Base-by-base conservation (phyloP, 2,113 vertebrate species). In the Anseranas semipalmata region DNA sequence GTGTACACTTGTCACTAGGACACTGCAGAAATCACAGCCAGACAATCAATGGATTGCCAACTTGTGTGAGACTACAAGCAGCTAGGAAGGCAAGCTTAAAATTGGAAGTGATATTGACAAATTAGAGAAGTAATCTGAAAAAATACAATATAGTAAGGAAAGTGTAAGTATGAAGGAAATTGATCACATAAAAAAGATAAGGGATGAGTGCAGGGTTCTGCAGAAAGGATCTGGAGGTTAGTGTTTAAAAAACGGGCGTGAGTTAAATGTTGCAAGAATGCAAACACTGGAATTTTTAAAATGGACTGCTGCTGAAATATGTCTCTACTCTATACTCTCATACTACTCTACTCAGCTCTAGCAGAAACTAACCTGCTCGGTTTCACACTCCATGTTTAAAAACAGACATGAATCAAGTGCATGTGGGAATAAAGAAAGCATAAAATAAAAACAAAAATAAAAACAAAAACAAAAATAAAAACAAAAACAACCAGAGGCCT, bases 401-500 rank as follows among this genome's bases (percentile, higher is more conserved):
- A 1, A 68, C 0, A 0, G 30, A 86, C 20, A 14, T 1, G 30
- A 53, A 84, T 66, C 8, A 68, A 63, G 33, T 27, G 62, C 45
- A 59, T 18, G 16, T 32, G 19, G 19, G 19, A 43, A 41, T 43
- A 66, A 66, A 65, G 30, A 20, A 28, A 85, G 5, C 7, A 43
- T 15, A 30, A 58, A 73, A 53, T 18, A 62, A 87, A 93, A 91
- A 70, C 17, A 70, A 78, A 82, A 73, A 53, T 18, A 62, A 87
- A 93, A 91, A 70, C 17, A 70, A 78, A 82, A n/a, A n/a, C n/a
- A n/a, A 30, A 58, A 73, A 53, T 18, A 62, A 87, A 93, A 91
- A 70, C 17, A 70, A 78, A 82, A 78, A 1, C 48, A n/a, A 60
- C 7, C 3, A 63, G 48, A 85, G 11, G 5, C 25, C 53, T 79